phyloP scores from a whole-genome alignment of 1,140 invertebrate species.

The Venustaconcha ellipsiformis region DNA sequence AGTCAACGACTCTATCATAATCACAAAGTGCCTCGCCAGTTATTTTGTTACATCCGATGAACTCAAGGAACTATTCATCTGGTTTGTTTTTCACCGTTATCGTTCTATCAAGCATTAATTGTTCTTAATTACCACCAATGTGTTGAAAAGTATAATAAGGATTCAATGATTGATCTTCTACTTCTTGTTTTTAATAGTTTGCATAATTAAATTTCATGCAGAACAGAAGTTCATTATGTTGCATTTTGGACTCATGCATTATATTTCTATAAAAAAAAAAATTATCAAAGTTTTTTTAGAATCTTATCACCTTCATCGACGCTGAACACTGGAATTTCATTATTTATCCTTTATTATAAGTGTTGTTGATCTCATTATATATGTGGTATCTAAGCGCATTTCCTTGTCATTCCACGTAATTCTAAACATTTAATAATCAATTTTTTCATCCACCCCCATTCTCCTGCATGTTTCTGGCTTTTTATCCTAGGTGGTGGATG shows the following conservation, averaged over 20 bases:
- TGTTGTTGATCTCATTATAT: conserved; percentile 21
- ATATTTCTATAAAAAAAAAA: conserved; percentile 35
- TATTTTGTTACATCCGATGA: conserved; percentile 33
- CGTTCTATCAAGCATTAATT: conserved; percentile 35
- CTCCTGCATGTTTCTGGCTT: too few species aligned
- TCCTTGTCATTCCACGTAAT: conserved; percentile 29
- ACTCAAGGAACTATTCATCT: conserved; percentile 31
- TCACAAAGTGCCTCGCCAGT: conserved; percentile 23
- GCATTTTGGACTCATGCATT: conserved; percentile 34
- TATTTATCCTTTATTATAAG: conserved; percentile 33
- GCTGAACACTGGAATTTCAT: conserved; percentile 22
- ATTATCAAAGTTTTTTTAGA: conserved; percentile 18
- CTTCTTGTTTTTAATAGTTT: conserved; percentile 22
- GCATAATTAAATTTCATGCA: conserved; percentile 30
- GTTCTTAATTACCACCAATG: conserved; percentile 34
- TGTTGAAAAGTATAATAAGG: conserved; percentile 28
- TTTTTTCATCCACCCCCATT: too few species aligned
- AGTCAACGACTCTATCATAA: conserved; percentile 25
- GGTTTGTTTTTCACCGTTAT: conserved; percentile 17
- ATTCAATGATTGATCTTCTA: conserved; percentile 24
- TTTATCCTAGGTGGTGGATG: too few species aligned
- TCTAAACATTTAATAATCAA: not conserved
- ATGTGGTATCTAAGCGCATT: conserved; percentile 25
- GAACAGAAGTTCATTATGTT: conserved; percentile 31
- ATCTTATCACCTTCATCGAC: conserved; percentile 20